Evolutionary conservation across 2,888 invertebrate species (phyloP).

Genomic region (Coenonympha arcania): DNA sequence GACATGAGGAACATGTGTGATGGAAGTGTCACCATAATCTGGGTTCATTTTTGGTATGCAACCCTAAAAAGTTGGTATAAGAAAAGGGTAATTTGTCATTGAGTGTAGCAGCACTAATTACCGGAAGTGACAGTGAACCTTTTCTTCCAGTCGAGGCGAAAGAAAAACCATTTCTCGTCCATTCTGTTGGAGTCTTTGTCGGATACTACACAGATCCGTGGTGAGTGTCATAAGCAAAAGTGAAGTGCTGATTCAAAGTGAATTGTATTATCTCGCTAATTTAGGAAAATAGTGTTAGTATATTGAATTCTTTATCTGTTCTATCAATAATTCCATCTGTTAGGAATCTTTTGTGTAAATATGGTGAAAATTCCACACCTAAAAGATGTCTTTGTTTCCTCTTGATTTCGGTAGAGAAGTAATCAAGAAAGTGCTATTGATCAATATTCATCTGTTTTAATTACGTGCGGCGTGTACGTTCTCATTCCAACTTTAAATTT

Average conservation of each 20-base stretch:
- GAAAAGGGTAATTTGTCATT: slow-evolving; percentile 20
- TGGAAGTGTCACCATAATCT: no score
- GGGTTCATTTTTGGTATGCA: no score
- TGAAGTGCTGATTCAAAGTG: slow-evolving; percentile 59
- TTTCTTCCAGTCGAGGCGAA: slow-evolving; percentile 54
- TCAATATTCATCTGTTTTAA: slow-evolving; percentile 27
- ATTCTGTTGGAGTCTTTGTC: slow-evolving; percentile 81
- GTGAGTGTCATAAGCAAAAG: slow-evolving; percentile 67
- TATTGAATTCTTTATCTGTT: neutral
- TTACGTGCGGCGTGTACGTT: slow-evolving; percentile 8
- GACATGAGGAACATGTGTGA: no score
- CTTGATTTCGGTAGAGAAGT: neutral
- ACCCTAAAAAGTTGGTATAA: neutral
- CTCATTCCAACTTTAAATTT: slow-evolving; percentile 39
- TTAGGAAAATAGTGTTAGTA: slow-evolving; percentile 21
- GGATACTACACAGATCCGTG: slow-evolving; percentile 76
- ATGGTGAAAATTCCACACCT: slow-evolving; percentile 24
- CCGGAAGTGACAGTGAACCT: slow-evolving; percentile 62
- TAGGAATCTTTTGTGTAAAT: slow-evolving; percentile 5
- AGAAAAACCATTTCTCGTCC: slow-evolving; percentile 75
- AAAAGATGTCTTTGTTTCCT: slow-evolving; percentile 3
- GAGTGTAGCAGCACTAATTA: slow-evolving; percentile 38
- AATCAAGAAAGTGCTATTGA: neutral
- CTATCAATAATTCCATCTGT: neutral
- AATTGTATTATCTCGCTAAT: slow-evolving; percentile 21